These are phyloP conservation scores for Catonia carolina DNA, from an alignment of 2,888 invertebrate genomes.

Conservation along the genomic window DNA sequence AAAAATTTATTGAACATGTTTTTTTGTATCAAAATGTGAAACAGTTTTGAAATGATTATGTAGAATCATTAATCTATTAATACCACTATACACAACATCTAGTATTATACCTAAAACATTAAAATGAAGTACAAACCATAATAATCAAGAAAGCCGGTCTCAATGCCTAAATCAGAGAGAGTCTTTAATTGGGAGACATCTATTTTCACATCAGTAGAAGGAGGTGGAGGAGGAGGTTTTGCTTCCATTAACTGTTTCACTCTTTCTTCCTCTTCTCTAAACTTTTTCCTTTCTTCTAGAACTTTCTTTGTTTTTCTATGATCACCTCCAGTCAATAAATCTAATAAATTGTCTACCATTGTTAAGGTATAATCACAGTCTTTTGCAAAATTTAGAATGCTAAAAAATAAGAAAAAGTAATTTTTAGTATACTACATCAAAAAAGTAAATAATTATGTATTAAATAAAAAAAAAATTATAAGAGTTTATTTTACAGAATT, in stretches of 20 bases:
- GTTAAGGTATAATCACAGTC: slow-evolving; percentile 69
- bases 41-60: too few relatives aligned
- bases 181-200: slow-evolving; percentile 71
- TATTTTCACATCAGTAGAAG: slow-evolving; percentile 50
- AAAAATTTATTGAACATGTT: too few relatives aligned
- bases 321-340: slow-evolving; percentile 75
- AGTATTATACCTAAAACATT: too few relatives aligned
- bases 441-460: too few relatives aligned
- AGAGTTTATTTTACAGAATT: too few relatives aligned
- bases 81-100: too few relatives aligned
- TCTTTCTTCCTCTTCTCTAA: slow-evolving; percentile 58
- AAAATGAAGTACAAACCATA: slow-evolving; percentile 50
- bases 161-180: slow-evolving; percentile 71
- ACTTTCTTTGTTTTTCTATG: slow-evolving; percentile 67
- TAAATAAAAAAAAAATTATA: too few relatives aligned
- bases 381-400: slow-evolving; percentile 71
- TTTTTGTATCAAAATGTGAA: too few relatives aligned
- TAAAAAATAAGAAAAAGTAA: slow-evolving; percentile 35
- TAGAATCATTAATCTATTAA: too few relatives aligned
- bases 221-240: slow-evolving; percentile 17
- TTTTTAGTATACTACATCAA: not conserved
- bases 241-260: slow-evolving; percentile 41
- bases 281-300: slow-evolving; percentile 58
- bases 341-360: slow-evolving; percentile 74
- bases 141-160: slow-evolving; percentile 71